These are phyloP conservation scores for Aphelenchoides bicaudatus DNA, from an alignment of 2,888 invertebrate species.

Conservation along the genomic window DNA sequence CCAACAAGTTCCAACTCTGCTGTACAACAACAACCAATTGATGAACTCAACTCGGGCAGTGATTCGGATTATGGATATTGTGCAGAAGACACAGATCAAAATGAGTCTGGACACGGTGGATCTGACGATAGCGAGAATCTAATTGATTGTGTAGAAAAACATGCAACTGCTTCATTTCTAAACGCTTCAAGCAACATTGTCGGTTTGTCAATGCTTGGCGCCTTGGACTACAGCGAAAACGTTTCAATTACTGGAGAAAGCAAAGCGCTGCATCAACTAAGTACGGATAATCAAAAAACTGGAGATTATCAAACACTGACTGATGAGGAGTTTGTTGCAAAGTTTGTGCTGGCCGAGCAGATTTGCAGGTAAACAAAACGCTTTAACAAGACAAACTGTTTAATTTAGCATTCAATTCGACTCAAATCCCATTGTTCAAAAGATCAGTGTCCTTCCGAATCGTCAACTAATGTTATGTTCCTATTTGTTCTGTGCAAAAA, in stretches of 20 bases:
- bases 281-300: background rate
- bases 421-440: conserved; percentile 44
- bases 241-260: background rate
- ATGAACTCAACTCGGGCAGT: conserved; percentile 11
- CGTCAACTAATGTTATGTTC: conserved; percentile 43
- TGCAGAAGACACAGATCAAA: conserved; percentile 22
- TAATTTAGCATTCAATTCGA: conserved; percentile 40
- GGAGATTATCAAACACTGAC: conserved; percentile 23
- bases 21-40: background rate
- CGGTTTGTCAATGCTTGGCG: conserved; percentile 15
- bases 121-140: background rate
- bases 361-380: conserved; percentile 3
- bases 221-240: conserved; percentile 11
- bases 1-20: background rate
- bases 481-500: conserved; percentile 44
- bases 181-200: conserved; percentile 10
- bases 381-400: background rate
- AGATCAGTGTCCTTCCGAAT: conserved; percentile 45
- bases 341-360: conserved; percentile 48
- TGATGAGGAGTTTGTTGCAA: conserved; percentile 53
- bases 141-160: conserved; percentile 14
- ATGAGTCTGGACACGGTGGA: background rate
- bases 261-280: background rate
- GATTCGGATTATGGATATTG: conserved; percentile 23
- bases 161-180: conserved; percentile 13